Conservation (phyloP, 2,113 vertebrate species). For the Rana temporaria region DNA sequence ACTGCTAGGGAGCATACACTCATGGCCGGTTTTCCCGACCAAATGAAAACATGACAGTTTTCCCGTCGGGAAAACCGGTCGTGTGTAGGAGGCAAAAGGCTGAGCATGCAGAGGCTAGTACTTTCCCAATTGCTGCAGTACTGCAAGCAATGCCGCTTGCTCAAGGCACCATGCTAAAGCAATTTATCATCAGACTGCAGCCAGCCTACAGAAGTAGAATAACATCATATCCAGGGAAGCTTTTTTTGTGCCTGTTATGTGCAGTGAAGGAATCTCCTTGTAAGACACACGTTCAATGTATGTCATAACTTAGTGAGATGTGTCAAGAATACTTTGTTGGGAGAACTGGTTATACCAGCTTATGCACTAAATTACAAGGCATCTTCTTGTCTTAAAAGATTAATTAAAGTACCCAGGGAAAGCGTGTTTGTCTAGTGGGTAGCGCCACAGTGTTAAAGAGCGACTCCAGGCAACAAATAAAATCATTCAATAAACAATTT, state of each 20-base stretch:
- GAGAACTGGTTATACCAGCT: constrained; percentile 14
- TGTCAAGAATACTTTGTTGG: background rate
- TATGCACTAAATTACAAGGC: background rate
- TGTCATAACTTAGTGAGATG: no score
- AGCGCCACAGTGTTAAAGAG: background rate
- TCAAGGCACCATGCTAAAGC: background rate
- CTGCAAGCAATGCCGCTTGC: no score
- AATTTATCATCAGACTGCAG: background rate
- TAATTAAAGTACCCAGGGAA: constrained; percentile 3
- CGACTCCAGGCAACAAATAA: no score
- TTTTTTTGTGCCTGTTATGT: background rate
- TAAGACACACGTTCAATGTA: background rate
- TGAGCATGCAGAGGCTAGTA: no score
- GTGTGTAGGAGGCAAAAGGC: no score
- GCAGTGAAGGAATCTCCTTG: background rate
- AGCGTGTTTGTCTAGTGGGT: constrained; percentile 2
- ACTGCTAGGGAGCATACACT: no score
- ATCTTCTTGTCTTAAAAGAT: constrained; percentile 4
- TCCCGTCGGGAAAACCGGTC: no score
- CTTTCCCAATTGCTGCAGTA: no score
- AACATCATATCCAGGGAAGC: background rate
- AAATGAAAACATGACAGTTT: no score
- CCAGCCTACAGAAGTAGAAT: background rate
- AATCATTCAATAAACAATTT: no score
- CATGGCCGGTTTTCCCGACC: no score